Conservation (phyloP, 2,888 invertebrate species). For the Agrotis ipsilon region DNA sequence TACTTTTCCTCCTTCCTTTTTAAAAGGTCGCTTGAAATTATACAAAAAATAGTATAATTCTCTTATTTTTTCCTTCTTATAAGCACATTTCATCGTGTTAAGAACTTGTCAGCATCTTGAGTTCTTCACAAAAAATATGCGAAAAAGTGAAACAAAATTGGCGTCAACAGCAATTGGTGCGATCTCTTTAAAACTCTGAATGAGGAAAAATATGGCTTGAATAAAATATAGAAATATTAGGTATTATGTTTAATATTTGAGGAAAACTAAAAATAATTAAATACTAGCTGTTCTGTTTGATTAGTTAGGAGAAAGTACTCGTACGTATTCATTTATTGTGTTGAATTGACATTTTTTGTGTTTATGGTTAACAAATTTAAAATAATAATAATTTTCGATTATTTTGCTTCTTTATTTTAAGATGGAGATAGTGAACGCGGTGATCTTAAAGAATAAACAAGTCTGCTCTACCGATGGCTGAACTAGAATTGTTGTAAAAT, state of each 20-base stretch:
- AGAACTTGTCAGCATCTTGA: conserved; percentile 7
- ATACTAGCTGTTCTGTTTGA: background rate
- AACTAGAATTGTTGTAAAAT: too few species aligned
- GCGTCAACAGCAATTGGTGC: conserved; percentile 25
- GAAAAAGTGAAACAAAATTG: conserved; percentile 16
- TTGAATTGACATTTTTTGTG: background rate
- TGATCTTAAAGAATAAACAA: background rate
- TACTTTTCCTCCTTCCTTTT: background rate
- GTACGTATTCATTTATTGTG: conserved; percentile 1
- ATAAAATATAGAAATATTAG: conserved; percentile 54
- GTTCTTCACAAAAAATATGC: conserved; percentile 1
- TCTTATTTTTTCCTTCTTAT: conserved; percentile 4
- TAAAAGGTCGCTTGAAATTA: conserved; percentile 5
- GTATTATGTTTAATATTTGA: conserved; percentile 32
- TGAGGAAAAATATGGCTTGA: conserved; percentile 48
- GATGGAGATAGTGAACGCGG: background rate
- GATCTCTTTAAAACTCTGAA: conserved; percentile 49
- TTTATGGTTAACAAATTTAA: background rate
- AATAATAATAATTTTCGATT: background rate
- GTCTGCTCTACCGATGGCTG: background rate
- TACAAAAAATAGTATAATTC: background rate
- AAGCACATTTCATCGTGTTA: conserved; percentile 1
- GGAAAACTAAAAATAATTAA: conserved; percentile 2
- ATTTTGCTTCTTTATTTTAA: background rate
- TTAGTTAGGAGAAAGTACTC: background rate